phyloP scores from a whole-genome alignment of 64 coral and sea anemone genomes.

The Montipora sp. region DNA sequence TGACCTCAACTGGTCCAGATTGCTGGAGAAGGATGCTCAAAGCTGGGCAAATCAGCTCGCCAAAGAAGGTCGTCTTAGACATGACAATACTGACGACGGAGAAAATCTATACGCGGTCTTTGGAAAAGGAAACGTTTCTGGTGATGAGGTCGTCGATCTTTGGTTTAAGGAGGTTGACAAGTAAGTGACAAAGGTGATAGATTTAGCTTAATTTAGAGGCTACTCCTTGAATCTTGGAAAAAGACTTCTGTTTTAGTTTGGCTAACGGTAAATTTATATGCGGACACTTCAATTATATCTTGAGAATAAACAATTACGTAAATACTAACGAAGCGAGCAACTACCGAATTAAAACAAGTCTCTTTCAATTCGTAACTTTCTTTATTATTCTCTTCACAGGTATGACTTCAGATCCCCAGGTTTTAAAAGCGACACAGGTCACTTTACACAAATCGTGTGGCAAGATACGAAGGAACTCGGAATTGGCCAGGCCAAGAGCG shows the following conservation, averaged over 20 bases:
- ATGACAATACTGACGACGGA: conserved; percentile 32
- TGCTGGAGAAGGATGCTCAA: conserved; percentile 30
- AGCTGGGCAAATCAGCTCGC: conserved; percentile 52
- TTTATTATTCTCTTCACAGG: background rate
- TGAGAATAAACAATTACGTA: too few relatives aligned
- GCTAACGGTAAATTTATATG: too few relatives aligned
- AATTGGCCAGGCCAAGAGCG: conserved; percentile 33
- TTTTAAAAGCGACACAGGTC: conserved; percentile 25
- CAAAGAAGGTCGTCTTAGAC: conserved; percentile 2
- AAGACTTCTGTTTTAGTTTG: too few relatives aligned
- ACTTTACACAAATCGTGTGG: conserved; percentile 61
- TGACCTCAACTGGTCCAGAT: conserved; percentile 6
- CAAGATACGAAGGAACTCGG: conserved; percentile 40
- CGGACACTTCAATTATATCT: too few relatives aligned
- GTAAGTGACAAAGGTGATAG: background rate
- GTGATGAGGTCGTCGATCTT: background rate
- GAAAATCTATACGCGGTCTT: conserved; percentile 31
- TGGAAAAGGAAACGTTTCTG: conserved; percentile 19
- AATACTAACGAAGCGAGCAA: too few relatives aligned
- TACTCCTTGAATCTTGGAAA: too few relatives aligned
- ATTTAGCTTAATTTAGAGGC: too few relatives aligned
- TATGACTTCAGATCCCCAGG: conserved; percentile 36
- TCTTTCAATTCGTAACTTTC: too few relatives aligned
- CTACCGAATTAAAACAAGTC: too few relatives aligned
- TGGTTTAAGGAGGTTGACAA: conserved; percentile 40